A percentile compares a stretch with the other conserved stretches of the same genome.
These are phyloP conservation scores for Drosophila demipolita DNA, from an alignment of 2,888 invertebrate species.

Conservation along the genomic window DNA sequence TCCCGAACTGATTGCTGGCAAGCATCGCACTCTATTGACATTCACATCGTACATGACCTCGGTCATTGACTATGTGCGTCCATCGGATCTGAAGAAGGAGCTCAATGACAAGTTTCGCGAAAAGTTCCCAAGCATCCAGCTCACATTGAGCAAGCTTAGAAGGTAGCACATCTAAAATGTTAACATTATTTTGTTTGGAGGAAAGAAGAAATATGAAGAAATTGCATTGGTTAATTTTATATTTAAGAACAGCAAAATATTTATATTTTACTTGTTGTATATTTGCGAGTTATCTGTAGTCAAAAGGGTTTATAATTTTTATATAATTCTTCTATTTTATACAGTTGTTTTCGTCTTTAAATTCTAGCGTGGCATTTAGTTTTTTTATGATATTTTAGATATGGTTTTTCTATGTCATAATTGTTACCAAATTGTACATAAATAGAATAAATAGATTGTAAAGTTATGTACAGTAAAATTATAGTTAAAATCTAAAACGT, in stretches of 20 bases:
- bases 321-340: background rate
- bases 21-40: conserved; percentile 93
- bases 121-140: conserved; percentile 96
- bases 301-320: background rate
- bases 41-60: conserved; percentile 97
- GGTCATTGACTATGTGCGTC: conserved; percentile 97
- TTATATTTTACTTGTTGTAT: background rate
- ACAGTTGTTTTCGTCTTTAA: background rate
- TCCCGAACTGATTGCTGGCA: conserved; percentile 95
- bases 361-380: background rate
- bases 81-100: conserved; percentile 97
- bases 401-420: background rate
- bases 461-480: background rate
- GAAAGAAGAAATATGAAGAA: background rate
- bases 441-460: background rate
- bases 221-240: background rate
- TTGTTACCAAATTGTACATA: background rate
- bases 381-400: background rate
- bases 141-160: conserved; percentile 97
- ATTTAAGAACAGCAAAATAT: background rate
- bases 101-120: conserved; percentile 98
- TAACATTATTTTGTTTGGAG: background rate
- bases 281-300: background rate
- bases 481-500: background rate
- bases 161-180: conserved; percentile 87